A percentile compares a stretch with the other conserved stretches of the same genome.
Conservation (phyloP, 2,113 vertebrate genomes). For the Psittacula cyanocephala region DNA sequence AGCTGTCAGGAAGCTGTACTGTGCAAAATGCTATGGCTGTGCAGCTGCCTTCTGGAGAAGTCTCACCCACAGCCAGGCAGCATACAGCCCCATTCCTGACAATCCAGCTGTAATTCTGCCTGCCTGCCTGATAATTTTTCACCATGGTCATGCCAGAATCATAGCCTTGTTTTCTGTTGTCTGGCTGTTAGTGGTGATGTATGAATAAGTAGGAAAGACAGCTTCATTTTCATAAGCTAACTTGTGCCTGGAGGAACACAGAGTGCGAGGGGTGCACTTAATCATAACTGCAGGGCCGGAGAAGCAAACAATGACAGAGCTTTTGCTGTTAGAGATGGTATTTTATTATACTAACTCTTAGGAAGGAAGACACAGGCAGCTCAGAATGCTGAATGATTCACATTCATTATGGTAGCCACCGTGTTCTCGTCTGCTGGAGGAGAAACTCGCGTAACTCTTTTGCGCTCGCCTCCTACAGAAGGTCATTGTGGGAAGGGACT, state of each 20-base stretch:
- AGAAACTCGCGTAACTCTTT: background rate
- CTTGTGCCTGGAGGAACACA: conserved; percentile 62
- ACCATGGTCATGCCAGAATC: background rate
- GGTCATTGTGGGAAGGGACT: background rate
- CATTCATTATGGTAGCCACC: background rate
- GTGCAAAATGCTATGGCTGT: background rate
- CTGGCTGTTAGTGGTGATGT: conserved; percentile 70
- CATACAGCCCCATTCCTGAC: background rate
- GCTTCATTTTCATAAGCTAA: conserved; percentile 76
- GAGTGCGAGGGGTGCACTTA: conserved; percentile 36
- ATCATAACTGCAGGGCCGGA: conserved; percentile 64
- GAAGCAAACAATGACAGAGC: conserved; percentile 56
- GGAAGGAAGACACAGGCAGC: background rate
- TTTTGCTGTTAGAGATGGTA: conserved; percentile 53
- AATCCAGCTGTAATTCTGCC: conserved; percentile 16
- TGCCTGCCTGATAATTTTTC: conserved; percentile 1
- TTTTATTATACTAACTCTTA: conserved; percentile 61
- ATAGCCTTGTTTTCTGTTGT: conserved; percentile 56
- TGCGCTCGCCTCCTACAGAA: background rate
- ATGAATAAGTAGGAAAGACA: conserved; percentile 72
- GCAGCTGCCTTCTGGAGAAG: conserved; percentile 9
- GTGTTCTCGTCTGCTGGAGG: background rate
- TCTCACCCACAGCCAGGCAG: background rate
- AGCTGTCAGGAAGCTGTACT: background rate
- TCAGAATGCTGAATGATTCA: background rate